phyloP scores from a whole-genome alignment of 2,888 invertebrate genomes.

The Hypolimnas misippus region DNA sequence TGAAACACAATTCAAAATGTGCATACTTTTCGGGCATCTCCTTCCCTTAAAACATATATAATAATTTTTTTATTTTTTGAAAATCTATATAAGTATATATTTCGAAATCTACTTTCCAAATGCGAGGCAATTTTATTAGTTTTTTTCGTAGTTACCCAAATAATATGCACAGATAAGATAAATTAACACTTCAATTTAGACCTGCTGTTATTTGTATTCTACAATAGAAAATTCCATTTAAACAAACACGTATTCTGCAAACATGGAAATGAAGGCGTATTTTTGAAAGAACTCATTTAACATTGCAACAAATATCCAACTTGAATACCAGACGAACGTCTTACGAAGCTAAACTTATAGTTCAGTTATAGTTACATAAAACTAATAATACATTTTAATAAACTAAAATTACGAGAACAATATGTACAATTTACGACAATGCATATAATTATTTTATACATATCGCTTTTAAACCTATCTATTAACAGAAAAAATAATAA shows the following conservation, averaged over 20 bases:
- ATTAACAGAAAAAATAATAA: constrained; percentile 68
- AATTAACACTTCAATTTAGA: constrained; percentile 55
- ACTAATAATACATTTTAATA: constrained; percentile 79
- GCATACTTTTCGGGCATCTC: constrained; percentile 66
- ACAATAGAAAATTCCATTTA: constrained; percentile 52
- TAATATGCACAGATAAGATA: constrained; percentile 60
- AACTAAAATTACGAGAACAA: constrained; percentile 80
- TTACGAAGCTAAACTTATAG: constrained; percentile 74
- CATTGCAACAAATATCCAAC: constrained; percentile 78
- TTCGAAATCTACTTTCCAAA: constrained; percentile 84
- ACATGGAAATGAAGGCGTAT: constrained; percentile 47
- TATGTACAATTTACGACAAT: constrained; percentile 78
- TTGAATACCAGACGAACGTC: constrained; percentile 68
- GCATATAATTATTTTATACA: constrained; percentile 75
- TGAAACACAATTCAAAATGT: constrained; percentile 39
- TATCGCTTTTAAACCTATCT: constrained; percentile 78
- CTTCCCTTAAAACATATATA: constrained; percentile 70
- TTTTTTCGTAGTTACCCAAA: constrained; percentile 62
- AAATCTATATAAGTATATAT: constrained; percentile 75
- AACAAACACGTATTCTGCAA: constrained; percentile 50
- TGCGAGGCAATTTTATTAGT: constrained; percentile 83
- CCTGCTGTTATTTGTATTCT: constrained; percentile 76
- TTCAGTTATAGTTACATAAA: constrained; percentile 58
- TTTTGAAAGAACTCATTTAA: constrained; percentile 55
- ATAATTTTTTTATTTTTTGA: constrained; percentile 76